phyloP scores from a whole-genome alignment of 2,888 invertebrate species.

The Drosophila paranaensis region DNA sequence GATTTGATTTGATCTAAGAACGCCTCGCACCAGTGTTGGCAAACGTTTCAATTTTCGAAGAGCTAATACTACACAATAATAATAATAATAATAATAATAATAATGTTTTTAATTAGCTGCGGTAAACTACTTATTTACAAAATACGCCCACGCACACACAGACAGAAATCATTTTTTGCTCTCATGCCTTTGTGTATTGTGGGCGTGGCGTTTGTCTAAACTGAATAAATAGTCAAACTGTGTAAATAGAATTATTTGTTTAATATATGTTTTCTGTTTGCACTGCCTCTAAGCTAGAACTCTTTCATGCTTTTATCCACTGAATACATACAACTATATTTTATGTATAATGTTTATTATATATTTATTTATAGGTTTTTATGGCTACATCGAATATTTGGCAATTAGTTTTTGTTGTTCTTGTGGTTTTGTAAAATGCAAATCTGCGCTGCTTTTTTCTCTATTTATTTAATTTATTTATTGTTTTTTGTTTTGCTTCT shows the following conservation, averaged over 20 bases:
- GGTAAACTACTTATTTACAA: slow-evolving; percentile 66
- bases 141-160: slow-evolving; percentile 60
- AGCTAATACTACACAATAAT: slow-evolving; percentile 54
- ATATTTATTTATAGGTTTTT: slow-evolving; percentile 14
- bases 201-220: slow-evolving; percentile 53
- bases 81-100: slow-evolving; percentile 26
- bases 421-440: slow-evolving; percentile 55
- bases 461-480: slow-evolving; percentile 27
- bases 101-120: slow-evolving; percentile 39
- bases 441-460: slow-evolving; percentile 49
- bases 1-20: slow-evolving; percentile 50
- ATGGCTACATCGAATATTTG: slow-evolving; percentile 70
- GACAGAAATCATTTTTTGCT: slow-evolving; percentile 1
- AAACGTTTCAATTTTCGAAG: slow-evolving; percentile 53
- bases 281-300: slow-evolving; percentile 49
- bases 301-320: slow-evolving; percentile 20
- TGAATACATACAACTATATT: slow-evolving; percentile 15
- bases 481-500: slow-evolving; percentile 16
- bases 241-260: slow-evolving; percentile 68
- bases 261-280: slow-evolving; percentile 44
- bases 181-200: slow-evolving; percentile 11
- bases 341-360: not conserved
- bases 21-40: slow-evolving; percentile 49
- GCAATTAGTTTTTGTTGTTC: slow-evolving; percentile 68
- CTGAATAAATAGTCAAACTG: slow-evolving; percentile 66